Percentiles rank a stretch among this genome's conserved stretches.
Conservation (phyloP, 2,888 invertebrate species). For the Orthonychiurus folsomi region DNA sequence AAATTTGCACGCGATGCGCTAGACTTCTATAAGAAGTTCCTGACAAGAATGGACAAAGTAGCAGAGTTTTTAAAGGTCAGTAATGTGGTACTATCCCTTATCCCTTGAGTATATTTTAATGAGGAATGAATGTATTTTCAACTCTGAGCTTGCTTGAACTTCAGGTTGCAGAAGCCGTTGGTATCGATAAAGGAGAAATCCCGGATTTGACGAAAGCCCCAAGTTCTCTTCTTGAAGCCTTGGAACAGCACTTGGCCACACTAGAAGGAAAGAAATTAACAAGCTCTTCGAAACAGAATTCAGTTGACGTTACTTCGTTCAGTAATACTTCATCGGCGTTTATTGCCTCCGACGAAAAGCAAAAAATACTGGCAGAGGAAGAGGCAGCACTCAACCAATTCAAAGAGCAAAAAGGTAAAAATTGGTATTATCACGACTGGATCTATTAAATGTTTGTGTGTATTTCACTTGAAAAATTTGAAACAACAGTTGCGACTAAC, state of each 20-base stretch:
- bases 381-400: slow-evolving; percentile 92
- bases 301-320: slow-evolving; percentile 38
- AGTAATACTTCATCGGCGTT: slow-evolving; percentile 38
- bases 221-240: slow-evolving; percentile 88
- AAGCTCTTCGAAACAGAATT: slow-evolving; percentile 36
- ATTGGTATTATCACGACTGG: background rate
- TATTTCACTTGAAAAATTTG: background rate
- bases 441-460: too few relatives aligned
- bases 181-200: slow-evolving; percentile 96
- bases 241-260: slow-evolving; percentile 88
- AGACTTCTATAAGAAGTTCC: slow-evolving; percentile 96
- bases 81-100: background rate
- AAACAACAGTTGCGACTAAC: slow-evolving; percentile 27
- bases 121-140: slow-evolving; percentile 6
- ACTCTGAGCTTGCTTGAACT: background rate
- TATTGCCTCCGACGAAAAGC: slow-evolving; percentile 50
- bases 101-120: slow-evolving; percentile 3
- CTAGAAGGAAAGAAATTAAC: slow-evolving; percentile 76
- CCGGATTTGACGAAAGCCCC: slow-evolving; percentile 97
- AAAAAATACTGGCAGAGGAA: slow-evolving; percentile 87
- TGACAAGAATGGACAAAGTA: slow-evolving; percentile 96
- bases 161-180: slow-evolving; percentile 59
- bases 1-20: slow-evolving; percentile 96
- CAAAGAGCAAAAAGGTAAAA: slow-evolving; percentile 56
- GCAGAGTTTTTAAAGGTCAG: slow-evolving; percentile 85